Evolutionary conservation across 2,113 vertebrate species (phyloP), one percentile per base, ranked within the genome.

Genomic region (Melanostigma gelatinosum): DNA sequence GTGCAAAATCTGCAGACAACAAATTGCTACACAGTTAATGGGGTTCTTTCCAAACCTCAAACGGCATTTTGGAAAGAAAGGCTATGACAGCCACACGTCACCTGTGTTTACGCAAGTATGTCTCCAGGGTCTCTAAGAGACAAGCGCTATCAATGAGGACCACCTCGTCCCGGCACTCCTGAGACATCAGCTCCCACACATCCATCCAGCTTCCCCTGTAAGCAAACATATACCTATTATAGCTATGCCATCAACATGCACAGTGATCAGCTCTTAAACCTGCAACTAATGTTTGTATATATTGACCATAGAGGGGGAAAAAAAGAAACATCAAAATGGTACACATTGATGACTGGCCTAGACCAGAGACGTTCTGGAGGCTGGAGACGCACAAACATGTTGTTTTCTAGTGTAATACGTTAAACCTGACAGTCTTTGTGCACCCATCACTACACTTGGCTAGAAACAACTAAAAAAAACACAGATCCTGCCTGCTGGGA

Each of bases 171-270:
- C 98, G 95, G 95, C 98, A 99, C 89, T 98, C 98, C 90, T 98
- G 97, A 88, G 98, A 99, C 97, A 99, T 98, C 66, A 98, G 95
- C 91, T 99, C 98, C 98, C 97, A 99, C 65, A 99, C 96, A 61
- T 99, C 97, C 97, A 99, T 99, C 98, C 98, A 99, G 94, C 97
- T 96, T 18, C 97, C 97, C 85, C 98, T 99, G 96, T 0, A 75
- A 84, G 22, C 42, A 80, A 80, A 83, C 32, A 73, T 9, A 76
- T 42, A 67, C 15, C n/a, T 2, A 69, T 78, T 52, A 48, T 8
- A 63, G 32, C 42, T 6, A 34, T 29, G 7, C 22, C 3, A 55
- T 65, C 55, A 58, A 15, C 75, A 10, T 4, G 12, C 15, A 73
- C 22, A 40, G 11, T 46, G 2, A 67, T 27, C 48, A 68, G 8